phyloP scores from a whole-genome alignment of 1,140 invertebrate genomes.

The Penaeus chinensis region DNA sequence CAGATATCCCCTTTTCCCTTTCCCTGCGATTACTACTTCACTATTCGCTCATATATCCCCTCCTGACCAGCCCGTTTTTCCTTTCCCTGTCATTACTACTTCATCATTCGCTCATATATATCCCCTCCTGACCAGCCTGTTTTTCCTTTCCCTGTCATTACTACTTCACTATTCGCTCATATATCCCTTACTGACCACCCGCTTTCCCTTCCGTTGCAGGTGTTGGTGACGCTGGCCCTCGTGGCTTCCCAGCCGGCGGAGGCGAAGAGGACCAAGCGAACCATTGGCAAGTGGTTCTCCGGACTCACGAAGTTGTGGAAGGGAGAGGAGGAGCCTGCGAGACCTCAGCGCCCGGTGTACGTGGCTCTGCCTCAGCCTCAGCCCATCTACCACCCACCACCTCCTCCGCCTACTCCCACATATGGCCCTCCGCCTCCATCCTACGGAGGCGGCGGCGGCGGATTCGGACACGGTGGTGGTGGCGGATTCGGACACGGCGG shows the following conservation, averaged over 20 bases:
- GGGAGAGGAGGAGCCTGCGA: background rate
- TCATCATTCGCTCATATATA: background rate
- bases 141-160: background rate
- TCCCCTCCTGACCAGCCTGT: background rate
- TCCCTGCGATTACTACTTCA: background rate
- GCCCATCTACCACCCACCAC: constrained; percentile 10
- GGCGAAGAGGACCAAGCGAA: constrained; percentile 2
- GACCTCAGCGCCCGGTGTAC: background rate
- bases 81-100: background rate
- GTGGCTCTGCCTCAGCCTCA: constrained; percentile 19
- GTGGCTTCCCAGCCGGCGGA: background rate
- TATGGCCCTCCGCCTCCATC: constrained; percentile 3
- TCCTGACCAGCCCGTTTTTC: background rate
- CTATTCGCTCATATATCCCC: too few relatives aligned
- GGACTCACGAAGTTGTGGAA: constrained; percentile 22
- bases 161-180: background rate
- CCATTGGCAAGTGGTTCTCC: constrained; percentile 34
- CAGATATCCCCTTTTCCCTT: background rate
- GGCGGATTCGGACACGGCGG: constrained; percentile 28
- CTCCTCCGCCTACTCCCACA: background rate
- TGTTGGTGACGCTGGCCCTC: background rate
- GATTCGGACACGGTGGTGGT: background rate
- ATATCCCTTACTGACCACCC: too few relatives aligned
- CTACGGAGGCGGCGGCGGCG: constrained; percentile 13
- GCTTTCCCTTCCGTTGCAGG: background rate